These are phyloP conservation scores for Neuroscelio doddi DNA, from an alignment of 2,888 invertebrate species.

Conservation along the genomic window DNA sequence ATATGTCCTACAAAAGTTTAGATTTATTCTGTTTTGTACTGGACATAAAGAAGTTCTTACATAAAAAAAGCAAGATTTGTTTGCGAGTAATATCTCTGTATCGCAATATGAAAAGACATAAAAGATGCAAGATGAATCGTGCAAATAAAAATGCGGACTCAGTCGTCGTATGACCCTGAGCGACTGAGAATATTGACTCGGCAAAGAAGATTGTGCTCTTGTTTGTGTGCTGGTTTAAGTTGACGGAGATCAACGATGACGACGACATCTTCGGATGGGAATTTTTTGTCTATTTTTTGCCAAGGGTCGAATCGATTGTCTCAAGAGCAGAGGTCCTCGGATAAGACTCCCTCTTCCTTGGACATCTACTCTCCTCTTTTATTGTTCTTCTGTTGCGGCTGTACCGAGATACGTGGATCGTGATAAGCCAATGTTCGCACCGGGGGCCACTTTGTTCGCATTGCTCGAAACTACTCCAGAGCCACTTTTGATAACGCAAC, in stretches of 20 bases:
- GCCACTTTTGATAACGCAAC: slow-evolving; percentile 26
- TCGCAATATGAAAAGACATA: neutral
- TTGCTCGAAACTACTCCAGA: slow-evolving; percentile 23
- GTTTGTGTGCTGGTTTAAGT: slow-evolving; percentile 14
- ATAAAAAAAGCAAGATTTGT: neutral
- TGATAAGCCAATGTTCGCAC: slow-evolving; percentile 29
- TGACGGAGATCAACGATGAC: slow-evolving; percentile 11
- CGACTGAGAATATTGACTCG: slow-evolving; percentile 24
- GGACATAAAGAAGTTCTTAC: neutral
- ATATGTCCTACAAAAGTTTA: neutral
- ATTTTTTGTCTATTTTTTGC: slow-evolving; percentile 12
- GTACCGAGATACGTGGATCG: slow-evolving; percentile 25
- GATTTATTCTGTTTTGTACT: neutral
- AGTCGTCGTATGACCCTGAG: slow-evolving; percentile 14
- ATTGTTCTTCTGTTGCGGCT: slow-evolving; percentile 27
- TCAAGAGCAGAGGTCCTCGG: slow-evolving; percentile 26
- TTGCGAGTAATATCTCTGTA: neutral
- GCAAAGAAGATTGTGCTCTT: slow-evolving; percentile 24
- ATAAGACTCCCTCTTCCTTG: slow-evolving; percentile 39
- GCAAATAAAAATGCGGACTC: slow-evolving; percentile 25
- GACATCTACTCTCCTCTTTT: slow-evolving; percentile 30
- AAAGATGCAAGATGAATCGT: slow-evolving; percentile 12
- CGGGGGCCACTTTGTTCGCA: slow-evolving; percentile 10
- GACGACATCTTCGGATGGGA: slow-evolving; percentile 3
- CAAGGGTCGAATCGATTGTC: slow-evolving; percentile 31